Conservation (phyloP, 2,113 vertebrate genomes). For the Podilymbus podiceps region DNA sequence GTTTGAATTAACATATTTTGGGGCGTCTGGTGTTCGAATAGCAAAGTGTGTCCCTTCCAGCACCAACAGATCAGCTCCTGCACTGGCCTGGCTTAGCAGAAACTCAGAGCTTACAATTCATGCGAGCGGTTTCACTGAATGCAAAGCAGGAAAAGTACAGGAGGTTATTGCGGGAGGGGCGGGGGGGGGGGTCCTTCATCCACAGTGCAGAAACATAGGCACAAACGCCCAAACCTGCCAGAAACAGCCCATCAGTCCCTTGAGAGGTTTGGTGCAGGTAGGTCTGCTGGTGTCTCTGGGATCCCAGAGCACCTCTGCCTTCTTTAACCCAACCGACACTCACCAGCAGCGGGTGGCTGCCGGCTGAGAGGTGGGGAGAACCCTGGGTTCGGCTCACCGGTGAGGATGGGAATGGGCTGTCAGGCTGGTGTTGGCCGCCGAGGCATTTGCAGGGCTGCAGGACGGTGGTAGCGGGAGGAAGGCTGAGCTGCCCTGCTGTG, state of each 20-base stretch:
- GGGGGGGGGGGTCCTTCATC: not conserved
- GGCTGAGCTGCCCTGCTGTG: not conserved
- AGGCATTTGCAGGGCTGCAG: accelerated
- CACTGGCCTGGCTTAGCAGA: not conserved
- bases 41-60: not conserved
- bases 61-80: not conserved
- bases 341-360: not conserved
- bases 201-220: not conserved
- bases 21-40: not conserved
- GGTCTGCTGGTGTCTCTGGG: not conserved
- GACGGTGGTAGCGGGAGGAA: accelerated
- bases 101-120: not conserved
- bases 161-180: not conserved
- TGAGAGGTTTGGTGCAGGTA: not conserved
- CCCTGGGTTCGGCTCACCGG: accelerated
- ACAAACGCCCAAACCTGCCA: not conserved
- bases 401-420: not conserved
- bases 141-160: not conserved
- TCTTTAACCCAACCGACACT: not conserved
- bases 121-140: not conserved
- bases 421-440: accelerated
- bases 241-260: not conserved
- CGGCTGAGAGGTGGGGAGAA: not conserved
- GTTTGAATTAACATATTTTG: not conserved
- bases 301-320: not conserved